A percentile compares a stretch with the other conserved stretches of the same genome.
Conservation (phyloP, 2,797 vertebrate species). For the Gallinago solitaria region DNA sequence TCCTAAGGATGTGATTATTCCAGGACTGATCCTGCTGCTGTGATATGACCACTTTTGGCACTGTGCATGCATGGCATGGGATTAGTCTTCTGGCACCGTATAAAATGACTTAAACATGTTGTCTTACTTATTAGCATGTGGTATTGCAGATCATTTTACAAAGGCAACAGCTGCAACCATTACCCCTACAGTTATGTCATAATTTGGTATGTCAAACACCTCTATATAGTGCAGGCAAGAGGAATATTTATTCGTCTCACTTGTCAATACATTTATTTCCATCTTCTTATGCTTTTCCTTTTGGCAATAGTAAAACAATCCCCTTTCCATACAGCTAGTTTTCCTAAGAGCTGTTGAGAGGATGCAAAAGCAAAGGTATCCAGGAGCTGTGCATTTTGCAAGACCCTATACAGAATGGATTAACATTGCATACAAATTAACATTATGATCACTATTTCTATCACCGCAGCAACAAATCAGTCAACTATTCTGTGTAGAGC, state of each 20-base stretch:
- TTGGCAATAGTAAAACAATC: conserved; percentile 53
- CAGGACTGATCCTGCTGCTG: conserved; percentile 69
- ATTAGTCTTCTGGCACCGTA: conserved; percentile 68
- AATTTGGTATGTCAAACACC: conserved; percentile 74
- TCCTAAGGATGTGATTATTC: conserved; percentile 76
- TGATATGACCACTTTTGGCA: conserved; percentile 68
- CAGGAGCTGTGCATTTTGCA: background rate
- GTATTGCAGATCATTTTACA: conserved; percentile 75
- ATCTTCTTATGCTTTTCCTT: background rate
- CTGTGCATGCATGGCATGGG: conserved; percentile 52
- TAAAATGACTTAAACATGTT: conserved; percentile 71
- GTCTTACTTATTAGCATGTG: conserved; percentile 70
- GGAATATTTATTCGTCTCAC: conserved; percentile 74
- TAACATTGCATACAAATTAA: background rate
- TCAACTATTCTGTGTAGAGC: background rate
- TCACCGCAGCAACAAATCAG: background rate
- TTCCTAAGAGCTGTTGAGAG: background rate
- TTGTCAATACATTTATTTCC: conserved; percentile 72
- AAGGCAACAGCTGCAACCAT: conserved; percentile 78
- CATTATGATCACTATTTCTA: background rate
- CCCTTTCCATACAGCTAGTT: background rate
- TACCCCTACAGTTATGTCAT: conserved; percentile 73
- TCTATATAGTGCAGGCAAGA: conserved; percentile 50
- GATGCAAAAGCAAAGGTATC: background rate
- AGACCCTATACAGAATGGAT: background rate